These are phyloP conservation scores for Latheticus oryzae DNA, from an alignment of 2,888 invertebrate genomes.

Conservation along the genomic window DNA sequence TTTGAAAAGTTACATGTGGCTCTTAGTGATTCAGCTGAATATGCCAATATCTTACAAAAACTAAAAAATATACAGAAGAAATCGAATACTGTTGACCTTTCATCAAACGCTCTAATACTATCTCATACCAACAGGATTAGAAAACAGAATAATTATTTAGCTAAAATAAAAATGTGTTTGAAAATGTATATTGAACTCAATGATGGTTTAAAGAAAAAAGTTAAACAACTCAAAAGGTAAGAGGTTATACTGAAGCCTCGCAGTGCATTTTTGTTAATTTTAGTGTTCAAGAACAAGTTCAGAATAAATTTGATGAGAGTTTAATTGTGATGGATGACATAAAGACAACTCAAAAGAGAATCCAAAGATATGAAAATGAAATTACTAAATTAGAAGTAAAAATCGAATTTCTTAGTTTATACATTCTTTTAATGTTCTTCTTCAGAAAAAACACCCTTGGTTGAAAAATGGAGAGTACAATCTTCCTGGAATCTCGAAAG, in stretches of 20 bases:
- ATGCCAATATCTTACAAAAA: too few relatives aligned
- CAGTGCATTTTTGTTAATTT: conserved; percentile 20
- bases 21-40: too few relatives aligned
- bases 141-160: conserved; percentile 52
- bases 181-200: conserved; percentile 55
- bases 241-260: conserved; percentile 3
- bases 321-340: conserved; percentile 46
- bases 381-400: conserved; percentile 58
- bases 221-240: conserved; percentile 54
- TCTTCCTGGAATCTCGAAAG: conserved; percentile 55
- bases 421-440: conserved; percentile 26
- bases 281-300: conserved; percentile 44
- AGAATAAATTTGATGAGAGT: conserved; percentile 41
- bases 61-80: conserved; percentile 44
- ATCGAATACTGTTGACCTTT: conserved; percentile 43
- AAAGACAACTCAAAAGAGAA: conserved; percentile 52
- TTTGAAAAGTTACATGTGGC: conserved; percentile 1
- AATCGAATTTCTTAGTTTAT: conserved; percentile 30
- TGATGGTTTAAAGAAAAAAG: conserved; percentile 53
- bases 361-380: conserved; percentile 57
- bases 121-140: conserved; percentile 52
- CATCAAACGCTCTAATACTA: conserved; percentile 44
- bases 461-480: conserved; percentile 55
- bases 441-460: conserved; percentile 55
- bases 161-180: conserved; percentile 55